Percentiles rank a stretch among this genome's conserved stretches.
Evolutionary conservation across 2,113 vertebrate genomes (phyloP).

Genomic region (Calypte anna): DNA sequence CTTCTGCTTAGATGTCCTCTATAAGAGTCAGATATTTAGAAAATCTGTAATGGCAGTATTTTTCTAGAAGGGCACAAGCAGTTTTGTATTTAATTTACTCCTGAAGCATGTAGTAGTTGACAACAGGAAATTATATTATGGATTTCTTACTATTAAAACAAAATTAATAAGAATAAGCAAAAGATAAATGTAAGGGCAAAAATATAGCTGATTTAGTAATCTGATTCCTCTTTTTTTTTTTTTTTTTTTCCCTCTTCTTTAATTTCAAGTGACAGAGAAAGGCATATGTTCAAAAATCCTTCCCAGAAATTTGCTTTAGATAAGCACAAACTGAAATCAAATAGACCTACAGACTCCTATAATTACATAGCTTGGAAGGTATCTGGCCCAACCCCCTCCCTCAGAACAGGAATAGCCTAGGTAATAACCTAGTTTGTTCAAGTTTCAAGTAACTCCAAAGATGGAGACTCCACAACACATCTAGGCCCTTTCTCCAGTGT

Average conservation of each 20-base stretch:
- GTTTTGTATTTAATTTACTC: background rate
- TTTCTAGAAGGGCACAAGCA: background rate
- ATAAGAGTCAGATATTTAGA: background rate
- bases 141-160: conserved; percentile 71
- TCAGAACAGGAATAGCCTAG: background rate
- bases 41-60: background rate
- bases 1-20: background rate
- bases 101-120: background rate
- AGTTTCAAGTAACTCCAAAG: background rate
- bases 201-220: background rate
- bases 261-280: background rate
- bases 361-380: background rate
- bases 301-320: background rate
- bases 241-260: background rate
- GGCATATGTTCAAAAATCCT: background rate
- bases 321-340: background rate
- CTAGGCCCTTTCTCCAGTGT: background rate
- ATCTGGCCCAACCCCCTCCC: background rate
- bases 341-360: background rate
- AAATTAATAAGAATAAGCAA: background rate
- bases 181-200: background rate
- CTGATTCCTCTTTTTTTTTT: rapidly evolving
- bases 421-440: background rate
- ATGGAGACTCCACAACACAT: rapidly evolving
- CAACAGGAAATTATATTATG: background rate